Evolutionary conservation across 2,113 vertebrate genomes (phyloP).

Genomic region (Elaphurus davidianus): DNA sequence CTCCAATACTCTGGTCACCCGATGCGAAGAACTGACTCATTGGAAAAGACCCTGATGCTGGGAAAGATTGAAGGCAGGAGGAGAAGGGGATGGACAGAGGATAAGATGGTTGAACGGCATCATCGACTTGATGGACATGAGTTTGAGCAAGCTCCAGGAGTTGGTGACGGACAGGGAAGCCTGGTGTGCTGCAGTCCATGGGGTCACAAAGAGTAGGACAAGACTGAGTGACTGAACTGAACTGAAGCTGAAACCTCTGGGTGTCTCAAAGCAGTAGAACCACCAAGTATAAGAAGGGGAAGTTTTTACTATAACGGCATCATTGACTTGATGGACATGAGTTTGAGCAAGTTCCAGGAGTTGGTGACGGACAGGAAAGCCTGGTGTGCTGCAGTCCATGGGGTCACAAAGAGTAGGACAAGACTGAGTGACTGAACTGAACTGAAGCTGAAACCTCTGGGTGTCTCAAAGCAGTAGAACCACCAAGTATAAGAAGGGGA

Average conservation of each 20-base stretch:
- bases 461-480: neutral
- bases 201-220: neutral
- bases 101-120: neutral
- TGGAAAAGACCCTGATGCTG: neutral
- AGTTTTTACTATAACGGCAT: too few species aligned
- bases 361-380: neutral
- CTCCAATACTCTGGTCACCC: neutral
- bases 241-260: neutral
- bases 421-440: neutral
- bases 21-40: neutral
- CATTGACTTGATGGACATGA: neutral
- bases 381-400: neutral
- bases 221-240: neutral
- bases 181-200: neutral
- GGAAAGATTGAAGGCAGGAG: neutral
- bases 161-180: neutral
- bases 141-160: neutral
- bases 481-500: neutral
- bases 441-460: neutral
- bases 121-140: neutral
- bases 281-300: neutral
- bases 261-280: neutral
- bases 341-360: neutral
- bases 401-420: neutral
- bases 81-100: neutral